A percentile compares a stretch with the other conserved stretches of the same genome.
Evolutionary conservation across 2,888 invertebrate genomes (phyloP).

Genomic region (Meganola albula): DNA sequence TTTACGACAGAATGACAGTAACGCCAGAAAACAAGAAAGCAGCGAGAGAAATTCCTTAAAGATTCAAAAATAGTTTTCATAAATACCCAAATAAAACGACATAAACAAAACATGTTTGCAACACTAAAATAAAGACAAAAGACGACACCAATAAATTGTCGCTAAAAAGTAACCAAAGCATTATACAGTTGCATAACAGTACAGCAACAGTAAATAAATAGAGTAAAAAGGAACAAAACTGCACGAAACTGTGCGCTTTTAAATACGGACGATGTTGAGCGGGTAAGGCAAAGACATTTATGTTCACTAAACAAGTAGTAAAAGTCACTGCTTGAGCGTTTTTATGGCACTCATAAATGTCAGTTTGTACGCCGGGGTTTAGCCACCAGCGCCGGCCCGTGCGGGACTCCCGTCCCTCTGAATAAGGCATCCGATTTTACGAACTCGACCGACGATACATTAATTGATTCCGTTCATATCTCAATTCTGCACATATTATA

Average conservation of each 20-base stretch:
- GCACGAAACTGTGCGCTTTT: constrained; percentile 76
- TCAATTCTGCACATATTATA: constrained; percentile 34
- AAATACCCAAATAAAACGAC: constrained; percentile 51
- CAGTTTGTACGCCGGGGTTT: constrained; percentile 74
- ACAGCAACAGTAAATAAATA: constrained; percentile 73
- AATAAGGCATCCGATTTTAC: constrained; percentile 36
- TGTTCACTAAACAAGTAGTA: constrained; percentile 80
- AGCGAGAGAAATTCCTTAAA: constrained; percentile 10
- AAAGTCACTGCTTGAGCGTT: constrained; percentile 79
- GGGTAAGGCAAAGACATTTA: constrained; percentile 78
- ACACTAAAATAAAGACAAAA: constrained; percentile 71
- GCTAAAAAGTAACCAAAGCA: constrained; percentile 74
- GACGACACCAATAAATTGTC: constrained; percentile 65
- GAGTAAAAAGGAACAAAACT: constrained; percentile 68
- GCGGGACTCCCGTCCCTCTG: constrained; percentile 32
- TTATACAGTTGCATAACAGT: constrained; percentile 76
- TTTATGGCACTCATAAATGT: constrained; percentile 79
- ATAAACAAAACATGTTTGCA: constrained; percentile 59
- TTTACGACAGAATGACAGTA: constrained; percentile 4
- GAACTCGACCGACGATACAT: constrained; percentile 35
- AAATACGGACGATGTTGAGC: constrained; percentile 75
- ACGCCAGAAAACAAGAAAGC: not conserved
- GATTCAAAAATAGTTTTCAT: constrained; percentile 35
- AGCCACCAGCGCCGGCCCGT: constrained; percentile 52
- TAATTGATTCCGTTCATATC: constrained; percentile 64